Evolutionary conservation across 2,797 vertebrate genomes (phyloP), one percentile per base, ranked within the genome.

Genomic region (Cercopithecus hamlyni): DNA sequence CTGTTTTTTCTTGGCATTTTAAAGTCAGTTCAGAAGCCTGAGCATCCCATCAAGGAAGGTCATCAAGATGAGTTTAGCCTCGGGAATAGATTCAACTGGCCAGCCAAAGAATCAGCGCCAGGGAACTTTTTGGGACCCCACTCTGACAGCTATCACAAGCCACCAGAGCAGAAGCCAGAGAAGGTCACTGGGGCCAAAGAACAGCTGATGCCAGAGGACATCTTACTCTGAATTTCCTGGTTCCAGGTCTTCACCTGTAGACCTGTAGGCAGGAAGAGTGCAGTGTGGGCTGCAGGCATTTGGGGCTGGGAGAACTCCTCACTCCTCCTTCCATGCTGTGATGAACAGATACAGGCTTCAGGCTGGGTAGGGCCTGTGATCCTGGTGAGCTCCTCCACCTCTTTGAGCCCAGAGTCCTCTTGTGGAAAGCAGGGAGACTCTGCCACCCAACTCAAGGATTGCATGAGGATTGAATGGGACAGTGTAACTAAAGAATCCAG

Each of bases 181-280:
- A 33, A 36, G 76, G 80, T 79, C 70, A 24, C 0, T 24, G 43
- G 27, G 17, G 26, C 55, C 67, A 64, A 67, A 90, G 36, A n/a
- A 64, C 36, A 67, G 67, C 33, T 14, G n/a, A 77, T 3, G 75
- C n/a, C 30, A 9, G 43, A 41, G 8, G 9, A 30, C 41, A 39
- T 0, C 15, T 9, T 4, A 13, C 3, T 52, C 1, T 8, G 27
- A n/a, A 36, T 15, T 14, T 27, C 72, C 39, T 2, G 27, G 20
- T 14, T 8, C 9, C 10, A 26, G 72, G 27, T 8, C 45, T 45
- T 45, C 45, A 45, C 45, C 45, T 45, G 14, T 17, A 58, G 57
- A 36, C 45, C 45, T 24, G 2, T 41, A 4, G 15, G 15, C 2
- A 0, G 57, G 14, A 30, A 22, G 6, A 8, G 1, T 3, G 0